Evolutionary conservation across 92 coral and sea anemone species (phyloP), one percentile per base, ranked within the genome.

Genomic region (Epizoanthus scotinus): DNA sequence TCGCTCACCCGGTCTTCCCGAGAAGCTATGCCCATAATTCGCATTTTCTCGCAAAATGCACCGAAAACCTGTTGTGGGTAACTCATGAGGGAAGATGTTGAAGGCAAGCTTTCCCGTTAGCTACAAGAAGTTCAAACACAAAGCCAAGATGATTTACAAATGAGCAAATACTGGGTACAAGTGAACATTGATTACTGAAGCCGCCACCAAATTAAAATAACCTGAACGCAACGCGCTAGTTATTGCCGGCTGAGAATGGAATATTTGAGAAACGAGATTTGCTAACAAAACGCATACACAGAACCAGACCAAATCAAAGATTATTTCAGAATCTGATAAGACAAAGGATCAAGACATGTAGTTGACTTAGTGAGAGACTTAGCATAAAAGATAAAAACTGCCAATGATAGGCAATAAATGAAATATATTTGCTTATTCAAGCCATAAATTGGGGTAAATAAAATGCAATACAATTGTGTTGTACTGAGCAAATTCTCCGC

Each of bases 131-230:
- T 75, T 38, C 55, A 75, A 75, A 59, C 66, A 75, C 67, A 75
- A 22, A 75, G 61, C 66, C 26, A 14, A 75, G 50, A 59, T 59
- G 26, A 59, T 75, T 75, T 60, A 53, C 81, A 75, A 75, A 75
- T 75, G 81, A 75, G 81, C 67, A 75, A 75, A 75, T 22, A 75
- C 66, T 75, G 55, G 81, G 68, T 12, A 75, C 81, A 75, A 75
- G 55, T 36, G 56, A 9, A 47, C 52, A 47, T 40, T 58, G 60
- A 31, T 24, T 24, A 14, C 56, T 59, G 68, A 55, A 25, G 81
- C 42, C 24, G 52, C 68, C 50, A 53, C 49, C 14, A 60, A 75
- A 75, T 59, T 38, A 55, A 58, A 75, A 58, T 75, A 53, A 28
- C 34, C 25, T 2, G n/a, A 57, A n/a, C 28, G 80, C 25, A 2